Conservation (phyloP, 2,888 invertebrate genomes). For the Monoplex corrugatus region DNA sequence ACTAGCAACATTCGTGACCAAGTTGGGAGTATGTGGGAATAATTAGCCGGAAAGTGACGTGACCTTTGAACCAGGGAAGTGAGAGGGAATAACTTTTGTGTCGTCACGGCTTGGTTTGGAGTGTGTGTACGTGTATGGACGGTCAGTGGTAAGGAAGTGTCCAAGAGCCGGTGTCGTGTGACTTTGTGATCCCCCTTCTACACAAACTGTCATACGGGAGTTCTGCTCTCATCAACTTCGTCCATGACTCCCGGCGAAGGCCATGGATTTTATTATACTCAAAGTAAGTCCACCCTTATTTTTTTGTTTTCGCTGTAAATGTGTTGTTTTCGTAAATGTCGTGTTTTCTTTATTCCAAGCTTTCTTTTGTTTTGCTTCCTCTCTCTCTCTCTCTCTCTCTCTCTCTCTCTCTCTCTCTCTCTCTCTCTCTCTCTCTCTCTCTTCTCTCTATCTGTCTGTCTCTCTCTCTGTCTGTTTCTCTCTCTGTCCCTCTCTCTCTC, state of each 20-base stretch:
- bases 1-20: too few species aligned
- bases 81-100: too few species aligned
- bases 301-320: neutral
- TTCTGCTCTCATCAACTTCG: neutral
- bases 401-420: neutral
- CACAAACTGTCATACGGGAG: neutral
- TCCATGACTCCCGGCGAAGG: neutral
- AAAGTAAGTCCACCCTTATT: neutral
- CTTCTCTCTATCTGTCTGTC: neutral
- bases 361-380: neutral
- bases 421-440: constrained; percentile 19
- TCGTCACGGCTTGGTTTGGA: too few species aligned
- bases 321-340: neutral
- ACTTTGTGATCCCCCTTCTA: neutral
- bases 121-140: neutral
- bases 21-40: too few species aligned
- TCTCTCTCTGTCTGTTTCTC: neutral
- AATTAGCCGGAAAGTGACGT: too few species aligned
- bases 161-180: neutral
- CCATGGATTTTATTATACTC: constrained; percentile 16
- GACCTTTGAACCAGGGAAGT: too few species aligned
- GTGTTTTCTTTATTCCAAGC: neutral
- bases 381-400: neutral
- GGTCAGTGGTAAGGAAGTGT: neutral
- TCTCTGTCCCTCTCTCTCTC: neutral